Evolutionary conservation across 2,113 vertebrate genomes (phyloP).

Genomic region (Cyrtonyx montezumae): DNA sequence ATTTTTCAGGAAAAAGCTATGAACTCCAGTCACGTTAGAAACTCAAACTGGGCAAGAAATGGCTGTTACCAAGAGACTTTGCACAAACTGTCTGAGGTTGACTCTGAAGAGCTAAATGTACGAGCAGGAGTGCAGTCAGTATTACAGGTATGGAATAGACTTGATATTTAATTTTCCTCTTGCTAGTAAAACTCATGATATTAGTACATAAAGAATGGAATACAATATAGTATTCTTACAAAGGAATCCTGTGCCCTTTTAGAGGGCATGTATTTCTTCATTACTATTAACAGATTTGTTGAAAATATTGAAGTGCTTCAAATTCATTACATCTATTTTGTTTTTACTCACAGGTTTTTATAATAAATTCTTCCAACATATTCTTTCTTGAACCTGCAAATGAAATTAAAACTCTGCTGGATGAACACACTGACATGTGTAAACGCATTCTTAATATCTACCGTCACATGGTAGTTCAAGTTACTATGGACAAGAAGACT

Average conservation of each 20-base stretch:
- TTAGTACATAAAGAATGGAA: background rate
- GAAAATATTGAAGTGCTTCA: background rate
- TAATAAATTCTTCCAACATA: slow-evolving; percentile 96
- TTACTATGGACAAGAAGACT: slow-evolving; percentile 98
- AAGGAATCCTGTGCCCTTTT: background rate
- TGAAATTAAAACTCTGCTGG: slow-evolving; percentile 92
- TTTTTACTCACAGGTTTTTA: slow-evolving; percentile 87
- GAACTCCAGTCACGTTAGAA: slow-evolving; percentile 75
- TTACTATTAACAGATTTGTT: background rate
- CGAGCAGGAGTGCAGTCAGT: slow-evolving; percentile 91
- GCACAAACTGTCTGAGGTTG: slow-evolving; percentile 81
- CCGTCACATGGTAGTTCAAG: slow-evolving; percentile 97
- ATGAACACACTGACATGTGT: slow-evolving; percentile 99
- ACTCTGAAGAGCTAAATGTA: slow-evolving; percentile 87
- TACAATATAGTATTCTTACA: background rate
- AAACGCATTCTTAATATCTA: slow-evolving; percentile 99
- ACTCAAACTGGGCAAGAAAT: slow-evolving; percentile 82
- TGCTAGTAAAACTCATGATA: background rate
- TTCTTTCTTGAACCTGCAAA: slow-evolving; percentile 97
- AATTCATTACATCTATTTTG: background rate
- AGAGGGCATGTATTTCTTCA: background rate
- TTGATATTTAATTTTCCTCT: background rate
- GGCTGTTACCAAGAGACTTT: slow-evolving; percentile 79
- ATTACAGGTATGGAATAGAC: slow-evolving; percentile 84
- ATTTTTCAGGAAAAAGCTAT: slow-evolving; percentile 80